Evolutionary conservation across 2,888 invertebrate species (phyloP), one percentile per base, ranked within the genome.

Genomic region (Lasius platythorax): DNA sequence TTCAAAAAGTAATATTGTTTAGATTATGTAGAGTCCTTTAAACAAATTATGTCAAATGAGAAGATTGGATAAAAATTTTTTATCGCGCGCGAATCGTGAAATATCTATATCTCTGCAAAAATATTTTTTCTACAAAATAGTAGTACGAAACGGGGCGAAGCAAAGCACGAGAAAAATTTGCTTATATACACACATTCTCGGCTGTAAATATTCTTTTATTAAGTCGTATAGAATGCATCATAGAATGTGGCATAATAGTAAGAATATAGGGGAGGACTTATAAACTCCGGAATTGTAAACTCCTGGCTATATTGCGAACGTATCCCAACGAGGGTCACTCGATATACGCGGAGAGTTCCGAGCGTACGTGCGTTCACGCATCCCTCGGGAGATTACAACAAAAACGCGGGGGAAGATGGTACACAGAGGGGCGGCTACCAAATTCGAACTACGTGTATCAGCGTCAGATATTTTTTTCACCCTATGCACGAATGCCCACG

Each of bases 311-410:
- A 81, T 81, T 81, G 79, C 79, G 46, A 81, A 37, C 28, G 72
- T 81, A 81, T 81, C 61, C n/a, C 46, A 61, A 50, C 72, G 33
- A 81, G 79, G 72, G 79, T 81, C 79, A 81, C 72, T 81, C 79
- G 61, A 81, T 81, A 81, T 61, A 81, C 46, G 18, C 46, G 33
- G 68, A 12, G 46, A 12, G 79, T 37, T 61, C 50, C 78, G 79
- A 85, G 84, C 68, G 87, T 87, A 88, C 88, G 88, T 87, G 88
- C 85, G 85, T 78, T 70, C 83, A 83, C 63, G 63, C 83, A 37
- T 56, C 73, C 73, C 88, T 70, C 82, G 63, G 72, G 88, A 89
- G 89, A 89, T 89, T 88, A 88, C 88, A 87, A 85, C 83, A 87
- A 84, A 88, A 89, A 87, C 88, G 88, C 74, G 76, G 58, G 79